Percentiles rank a stretch among this genome's conserved stretches.
These are phyloP conservation scores for Oscheius sp. DNA, from an alignment of 2,888 invertebrate genomes.

Conservation along the genomic window DNA sequence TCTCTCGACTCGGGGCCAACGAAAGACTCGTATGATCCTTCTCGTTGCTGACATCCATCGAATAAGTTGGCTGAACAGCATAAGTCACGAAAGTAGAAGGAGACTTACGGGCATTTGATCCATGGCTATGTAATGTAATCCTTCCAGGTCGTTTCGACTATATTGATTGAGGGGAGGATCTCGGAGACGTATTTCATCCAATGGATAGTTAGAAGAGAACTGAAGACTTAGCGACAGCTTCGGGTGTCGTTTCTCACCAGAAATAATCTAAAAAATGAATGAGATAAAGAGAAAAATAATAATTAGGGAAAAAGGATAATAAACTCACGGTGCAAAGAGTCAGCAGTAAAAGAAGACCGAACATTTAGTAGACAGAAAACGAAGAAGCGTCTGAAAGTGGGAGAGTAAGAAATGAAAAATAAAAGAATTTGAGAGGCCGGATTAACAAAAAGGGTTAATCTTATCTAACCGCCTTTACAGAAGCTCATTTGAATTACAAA, in stretches of 20 bases:
- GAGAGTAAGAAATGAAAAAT: neutral
- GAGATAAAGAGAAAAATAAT: neutral
- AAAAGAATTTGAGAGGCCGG: neutral
- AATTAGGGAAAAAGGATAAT: neutral
- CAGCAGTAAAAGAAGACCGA: neutral
- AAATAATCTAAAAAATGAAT: neutral
- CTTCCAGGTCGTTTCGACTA: neutral
- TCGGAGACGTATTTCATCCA: neutral
- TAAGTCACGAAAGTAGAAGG: neutral
- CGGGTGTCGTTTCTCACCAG: neutral
- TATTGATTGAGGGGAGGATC: neutral
- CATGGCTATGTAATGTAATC: neutral
- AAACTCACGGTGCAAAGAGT: neutral
- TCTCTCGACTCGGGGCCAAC: neutral
- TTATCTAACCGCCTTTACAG: too few relatives aligned
- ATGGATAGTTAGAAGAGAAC: neutral
- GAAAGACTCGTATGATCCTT: neutral
- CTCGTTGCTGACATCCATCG: conserved; percentile 1
- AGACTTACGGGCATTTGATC: conserved; percentile 6
- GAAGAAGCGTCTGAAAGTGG: neutral
- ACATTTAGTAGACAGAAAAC: neutral
- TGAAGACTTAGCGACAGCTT: neutral
- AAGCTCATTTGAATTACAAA: conserved; percentile 1
- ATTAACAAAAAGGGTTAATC: neutral
- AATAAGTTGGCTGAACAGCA: neutral